Evolutionary conservation across 2,888 invertebrate species (phyloP), one percentile per base, ranked within the genome.

Genomic region (Aproaerema taeniolella): DNA sequence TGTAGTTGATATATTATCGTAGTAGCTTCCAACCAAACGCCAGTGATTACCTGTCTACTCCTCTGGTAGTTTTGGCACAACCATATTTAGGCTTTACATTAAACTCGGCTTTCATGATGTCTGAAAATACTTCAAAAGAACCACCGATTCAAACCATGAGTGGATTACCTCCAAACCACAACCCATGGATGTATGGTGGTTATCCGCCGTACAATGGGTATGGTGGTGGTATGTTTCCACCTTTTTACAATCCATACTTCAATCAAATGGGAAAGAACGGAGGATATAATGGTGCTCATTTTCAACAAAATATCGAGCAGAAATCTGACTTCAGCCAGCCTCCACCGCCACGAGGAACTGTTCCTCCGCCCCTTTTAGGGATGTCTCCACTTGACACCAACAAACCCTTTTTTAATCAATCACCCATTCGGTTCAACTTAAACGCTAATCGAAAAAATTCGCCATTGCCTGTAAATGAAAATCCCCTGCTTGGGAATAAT

Each of bases 231-330:
- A 71, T 80, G 67, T 88, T 80, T 61, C 76, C 82, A 38, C 87
- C 83, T 39, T 87, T 81, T 56, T 88, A 81, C 54, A 87, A 87
- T 53, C 81, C 86, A 43, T 87, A 83, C 55, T 86, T 71, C 50
- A 78, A 80, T 53, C 80, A 79, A 55, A 79, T 82, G 75, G 68
- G 71, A 17, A 71, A 70, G 49, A 71, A 60, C 44, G 57, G 57
- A 42, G 68, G 66, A 48, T 67, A 61, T 58, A 56, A 51, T 49
- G 74, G 61, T 50, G 67, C 65, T 47, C 77, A 78, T 46, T 78
- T 68, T 58, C 75, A 75, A 49, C 71, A 69, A 43, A 70, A 67
- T 43, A 72, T 76, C 43, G 71, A 76, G 25, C 36, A 49, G 20
- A 76, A 72, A 38, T 39, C 58, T 39, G 67, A 74, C 46, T 67